Percentiles rank a stretch among this genome's conserved stretches.
Evolutionary conservation across 2,113 vertebrate species (phyloP).

Genomic region (Peucedramus taeniatus): DNA sequence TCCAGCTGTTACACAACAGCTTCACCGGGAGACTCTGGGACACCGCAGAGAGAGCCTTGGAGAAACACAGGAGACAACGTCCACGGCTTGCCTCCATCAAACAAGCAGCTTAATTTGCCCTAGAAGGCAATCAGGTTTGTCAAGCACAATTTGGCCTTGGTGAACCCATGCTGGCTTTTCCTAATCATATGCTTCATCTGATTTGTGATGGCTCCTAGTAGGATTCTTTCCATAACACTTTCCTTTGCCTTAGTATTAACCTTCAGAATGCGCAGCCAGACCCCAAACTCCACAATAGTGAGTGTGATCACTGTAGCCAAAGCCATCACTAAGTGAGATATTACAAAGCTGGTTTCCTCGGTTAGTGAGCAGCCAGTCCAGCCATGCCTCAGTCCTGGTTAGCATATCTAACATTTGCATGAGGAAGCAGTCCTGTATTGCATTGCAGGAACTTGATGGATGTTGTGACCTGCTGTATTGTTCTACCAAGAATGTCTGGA

Average conservation of each 20-base stretch:
- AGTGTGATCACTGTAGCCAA: background rate
- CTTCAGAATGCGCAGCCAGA: background rate
- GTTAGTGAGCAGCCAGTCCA: background rate
- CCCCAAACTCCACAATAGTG: background rate
- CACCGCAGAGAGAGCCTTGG: accelerated
- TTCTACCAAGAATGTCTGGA: background rate
- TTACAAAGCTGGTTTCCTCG: background rate
- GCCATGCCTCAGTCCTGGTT: background rate
- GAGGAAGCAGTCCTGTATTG: background rate
- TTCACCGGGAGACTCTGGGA: background rate
- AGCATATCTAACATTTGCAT: background rate
- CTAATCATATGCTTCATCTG: accelerated
- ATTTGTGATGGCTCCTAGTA: background rate
- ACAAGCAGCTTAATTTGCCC: accelerated
- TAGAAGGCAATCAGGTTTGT: background rate
- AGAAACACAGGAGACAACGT: background rate
- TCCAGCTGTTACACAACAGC: accelerated
- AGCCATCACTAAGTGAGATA: background rate
- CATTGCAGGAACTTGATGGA: background rate
- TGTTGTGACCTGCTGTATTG: background rate
- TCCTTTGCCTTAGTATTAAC: background rate
- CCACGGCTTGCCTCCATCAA: background rate
- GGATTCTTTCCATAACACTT: background rate
- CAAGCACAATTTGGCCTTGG: background rate
- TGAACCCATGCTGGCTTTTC: accelerated